A percentile compares a stretch with the other conserved stretches of the same genome.
These are phyloP conservation scores for Gobionotothen gibberifrons DNA, from an alignment of 2,797 vertebrate genomes.

Conservation along the genomic window DNA sequence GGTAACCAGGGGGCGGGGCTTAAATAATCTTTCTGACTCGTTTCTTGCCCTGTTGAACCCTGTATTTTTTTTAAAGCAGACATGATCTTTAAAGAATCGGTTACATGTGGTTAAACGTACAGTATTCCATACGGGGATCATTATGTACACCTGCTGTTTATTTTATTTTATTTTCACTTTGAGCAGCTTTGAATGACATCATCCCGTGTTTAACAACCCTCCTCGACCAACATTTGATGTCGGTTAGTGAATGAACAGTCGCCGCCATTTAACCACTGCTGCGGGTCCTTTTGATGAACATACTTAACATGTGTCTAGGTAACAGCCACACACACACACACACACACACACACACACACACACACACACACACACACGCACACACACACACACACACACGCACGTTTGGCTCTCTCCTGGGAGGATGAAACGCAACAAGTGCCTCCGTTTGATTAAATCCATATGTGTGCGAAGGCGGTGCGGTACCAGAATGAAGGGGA, in stretches of 20 bases:
- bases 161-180: no score
- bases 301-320: constrained; percentile 26
- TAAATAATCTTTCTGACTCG: neutral
- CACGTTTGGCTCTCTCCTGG: constrained; percentile 27
- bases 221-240: constrained; percentile 11
- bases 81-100: constrained; percentile 4
- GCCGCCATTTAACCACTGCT: neutral
- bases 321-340: neutral
- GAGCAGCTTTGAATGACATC: constrained; percentile 36
- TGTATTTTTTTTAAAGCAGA: no score
- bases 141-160: constrained; percentile 22
- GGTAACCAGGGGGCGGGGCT: neutral
- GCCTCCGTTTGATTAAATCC: constrained; percentile 71
- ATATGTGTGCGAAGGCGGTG: constrained; percentile 51
- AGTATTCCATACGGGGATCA: neutral
- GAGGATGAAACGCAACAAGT: constrained; percentile 63
- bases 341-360: constrained; percentile 17
- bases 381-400: neutral
- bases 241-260: constrained; percentile 19
- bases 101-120: constrained; percentile 2
- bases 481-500: constrained; percentile 37
- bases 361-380: constrained; percentile 8
- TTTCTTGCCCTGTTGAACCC: no score
- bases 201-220: constrained; percentile 13
- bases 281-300: constrained; percentile 32